Evolutionary conservation across 2,888 invertebrate species (phyloP), one percentile per base, ranked within the genome.

Genomic region (Drosophila parthenogenetica): DNA sequence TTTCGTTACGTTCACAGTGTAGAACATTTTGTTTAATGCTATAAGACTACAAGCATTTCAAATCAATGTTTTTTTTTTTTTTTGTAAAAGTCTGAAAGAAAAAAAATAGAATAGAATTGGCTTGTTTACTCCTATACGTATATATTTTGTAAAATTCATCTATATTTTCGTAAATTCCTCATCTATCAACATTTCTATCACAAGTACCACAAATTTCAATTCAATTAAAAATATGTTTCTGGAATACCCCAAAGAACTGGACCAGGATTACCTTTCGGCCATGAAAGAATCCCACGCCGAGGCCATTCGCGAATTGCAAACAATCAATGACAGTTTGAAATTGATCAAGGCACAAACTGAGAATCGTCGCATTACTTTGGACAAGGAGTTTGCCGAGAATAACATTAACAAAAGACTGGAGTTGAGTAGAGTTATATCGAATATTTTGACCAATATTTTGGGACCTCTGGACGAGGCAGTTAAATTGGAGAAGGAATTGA

Each of bases 301-400:
- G n/a, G 71, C 60, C 0, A 22, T 54, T 1, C 1, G 4, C 16
- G 66, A 71, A 13, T 19, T 73, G 48, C 8, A 42, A 13, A 0
- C 0, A 2, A 65, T 73, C 14, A 17, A 25, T 1, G 7, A 58
- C 0, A 17, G 7, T 5, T 17, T 73, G 5, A 5, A 14, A 37
- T 1, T 32, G 29, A 7, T 65, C 3, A 53, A 61, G 42, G 14
- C 29, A 3, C n/a, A 53, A 2, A 54, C 37, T 0, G 5, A 14
- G 3, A 37, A 2, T 7, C 57, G 45, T 0, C 40, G 29, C 1
- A 39, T 11, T 0, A 37, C n/a, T 3, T 29, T 76, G 48, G 25
- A 14, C 2, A 13, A 11, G 17, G 22, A 57, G 0, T 14, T 29
- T 16, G 5, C 25, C 3, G 50, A 51, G 5, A 16, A 7, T 0